These are phyloP conservation scores for Ceratosolen solmsi DNA, from an alignment of 1,140 invertebrate species.

Conservation along the genomic window DNA sequence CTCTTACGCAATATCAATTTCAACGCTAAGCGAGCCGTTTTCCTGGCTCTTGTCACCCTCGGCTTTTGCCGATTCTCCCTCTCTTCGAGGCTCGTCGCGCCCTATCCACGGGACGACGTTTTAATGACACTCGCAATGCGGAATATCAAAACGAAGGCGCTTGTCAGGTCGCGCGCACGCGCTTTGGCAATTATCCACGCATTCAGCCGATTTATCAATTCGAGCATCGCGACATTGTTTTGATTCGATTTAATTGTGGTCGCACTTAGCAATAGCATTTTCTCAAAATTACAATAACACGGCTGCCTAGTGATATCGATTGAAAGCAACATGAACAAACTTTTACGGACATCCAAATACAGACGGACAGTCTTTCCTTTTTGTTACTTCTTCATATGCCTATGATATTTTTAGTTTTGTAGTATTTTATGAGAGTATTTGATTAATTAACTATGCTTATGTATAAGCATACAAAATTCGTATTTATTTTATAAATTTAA, in stretches of 20 bases:
- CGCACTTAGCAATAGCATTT: background rate
- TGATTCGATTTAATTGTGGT: conserved; percentile 31
- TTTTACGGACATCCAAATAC: background rate
- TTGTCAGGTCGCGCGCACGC: background rate
- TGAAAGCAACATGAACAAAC: background rate
- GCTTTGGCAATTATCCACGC: background rate
- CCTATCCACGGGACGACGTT: background rate
- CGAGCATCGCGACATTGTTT: background rate
- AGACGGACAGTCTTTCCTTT: no score
- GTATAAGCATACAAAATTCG: no score
- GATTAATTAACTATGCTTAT: no score
- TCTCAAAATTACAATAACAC: background rate
- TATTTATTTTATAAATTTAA: no score
- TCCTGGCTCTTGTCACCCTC: background rate
- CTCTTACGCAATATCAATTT: conserved; percentile 59
- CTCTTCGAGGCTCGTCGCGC: no score
- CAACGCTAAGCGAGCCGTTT: conserved; percentile 58
- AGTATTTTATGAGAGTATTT: no score
- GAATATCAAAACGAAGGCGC: conserved; percentile 24
- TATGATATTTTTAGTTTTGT: no score
- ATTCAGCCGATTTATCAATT: background rate
- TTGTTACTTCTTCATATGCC: no score
- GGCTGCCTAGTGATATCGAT: background rate
- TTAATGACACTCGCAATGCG: conserved; percentile 25
- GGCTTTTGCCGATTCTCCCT: background rate